Evolutionary conservation across 2,113 vertebrate species (phyloP).

Genomic region (Hymenochirus boettgeri): DNA sequence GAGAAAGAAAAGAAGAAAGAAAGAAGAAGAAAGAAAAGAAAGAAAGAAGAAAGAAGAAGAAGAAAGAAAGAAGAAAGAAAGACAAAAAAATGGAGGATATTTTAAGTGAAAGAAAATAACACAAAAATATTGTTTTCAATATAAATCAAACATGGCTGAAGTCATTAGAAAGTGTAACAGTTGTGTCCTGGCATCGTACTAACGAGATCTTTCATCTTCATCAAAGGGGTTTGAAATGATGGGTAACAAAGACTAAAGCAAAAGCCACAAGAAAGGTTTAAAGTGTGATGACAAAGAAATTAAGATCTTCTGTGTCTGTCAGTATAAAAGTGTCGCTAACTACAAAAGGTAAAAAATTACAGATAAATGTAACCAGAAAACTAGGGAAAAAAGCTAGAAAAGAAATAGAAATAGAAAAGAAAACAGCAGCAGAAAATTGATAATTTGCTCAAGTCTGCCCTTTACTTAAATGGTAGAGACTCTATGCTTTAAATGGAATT

Average conservation of each 20-base stretch:
- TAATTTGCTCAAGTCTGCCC: background rate
- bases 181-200: background rate
- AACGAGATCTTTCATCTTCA: slow-evolving; percentile 3
- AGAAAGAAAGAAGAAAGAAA: too few species aligned
- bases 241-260: background rate
- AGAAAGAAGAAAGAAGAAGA: too few species aligned
- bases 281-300: slow-evolving; percentile 3
- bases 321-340: background rate
- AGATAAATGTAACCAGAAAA: background rate
- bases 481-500: background rate
- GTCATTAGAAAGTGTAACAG: slow-evolving; percentile 1
- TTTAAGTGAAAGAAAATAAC: too few species aligned
- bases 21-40: too few species aligned
- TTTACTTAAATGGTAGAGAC: background rate
- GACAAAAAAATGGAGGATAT: too few species aligned
- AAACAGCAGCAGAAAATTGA: background rate
- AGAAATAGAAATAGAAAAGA: background rate
- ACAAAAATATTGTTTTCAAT: too few species aligned
- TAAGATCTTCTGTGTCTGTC: slow-evolving; percentile 3
- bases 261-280: slow-evolving; percentile 1
- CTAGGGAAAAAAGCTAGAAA: background rate
- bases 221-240: slow-evolving; percentile 6
- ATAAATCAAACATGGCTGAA: background rate
- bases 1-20: too few species aligned
- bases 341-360: background rate